phyloP scores from a whole-genome alignment of 2,888 invertebrate genomes.

The Xylophagus ater region DNA sequence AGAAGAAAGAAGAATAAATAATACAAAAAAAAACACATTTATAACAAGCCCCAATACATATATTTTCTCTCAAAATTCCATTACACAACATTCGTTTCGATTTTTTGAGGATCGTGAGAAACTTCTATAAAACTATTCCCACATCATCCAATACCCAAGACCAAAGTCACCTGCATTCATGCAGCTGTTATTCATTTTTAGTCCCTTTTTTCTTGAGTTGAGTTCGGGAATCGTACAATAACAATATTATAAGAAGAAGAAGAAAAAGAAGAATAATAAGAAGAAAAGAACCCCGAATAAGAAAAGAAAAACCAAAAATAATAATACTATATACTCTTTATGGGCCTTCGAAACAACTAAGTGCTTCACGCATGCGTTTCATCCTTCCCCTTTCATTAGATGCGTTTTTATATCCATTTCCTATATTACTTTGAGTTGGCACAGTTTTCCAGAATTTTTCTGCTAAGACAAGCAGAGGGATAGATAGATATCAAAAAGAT shows the following conservation, averaged over 20 bases:
- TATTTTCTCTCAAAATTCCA: constrained; percentile 1
- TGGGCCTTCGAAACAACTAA: too few relatives aligned
- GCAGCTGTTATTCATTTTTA: constrained; percentile 17
- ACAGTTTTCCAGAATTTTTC: neutral
- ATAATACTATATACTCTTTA: too few relatives aligned
- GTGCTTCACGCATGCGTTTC: too few relatives aligned
- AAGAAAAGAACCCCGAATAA: neutral
- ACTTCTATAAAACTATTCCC: constrained; percentile 38
- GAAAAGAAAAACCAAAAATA: neutral
- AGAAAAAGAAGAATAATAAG: constrained; percentile 3
- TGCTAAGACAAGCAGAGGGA: too few relatives aligned
- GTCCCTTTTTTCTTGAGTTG: constrained; percentile 10
- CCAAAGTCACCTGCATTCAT: constrained; percentile 20
- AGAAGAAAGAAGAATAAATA: too few relatives aligned
- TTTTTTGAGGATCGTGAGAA: constrained; percentile 34
- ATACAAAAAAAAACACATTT: neutral
- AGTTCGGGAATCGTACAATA: neutral
- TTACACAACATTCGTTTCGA: neutral
- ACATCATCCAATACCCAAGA: constrained; percentile 31
- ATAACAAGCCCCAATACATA: neutral
- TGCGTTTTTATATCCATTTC: too few relatives aligned
- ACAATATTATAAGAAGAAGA: neutral
- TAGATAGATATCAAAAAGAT: too few relatives aligned
- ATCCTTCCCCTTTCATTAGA: neutral
- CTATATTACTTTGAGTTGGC: too few relatives aligned